These are phyloP conservation scores for Hypomecis punctinalis DNA, from an alignment of 2,888 invertebrate genomes.

Conservation along the genomic window DNA sequence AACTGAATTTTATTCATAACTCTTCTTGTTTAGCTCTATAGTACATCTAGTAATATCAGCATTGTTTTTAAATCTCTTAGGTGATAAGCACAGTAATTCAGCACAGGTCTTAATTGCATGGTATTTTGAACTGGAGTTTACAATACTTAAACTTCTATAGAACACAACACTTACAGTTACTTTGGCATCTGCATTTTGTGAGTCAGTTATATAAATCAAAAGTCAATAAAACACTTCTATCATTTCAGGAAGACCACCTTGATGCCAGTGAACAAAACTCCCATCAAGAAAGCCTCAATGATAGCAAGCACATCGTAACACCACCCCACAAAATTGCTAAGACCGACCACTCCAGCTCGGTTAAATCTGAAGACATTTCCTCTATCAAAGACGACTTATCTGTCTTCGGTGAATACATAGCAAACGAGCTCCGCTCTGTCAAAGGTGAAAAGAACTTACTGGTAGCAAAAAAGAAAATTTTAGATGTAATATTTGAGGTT, in stretches of 20 bases:
- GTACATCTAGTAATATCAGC: no score
- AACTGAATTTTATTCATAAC: no score
- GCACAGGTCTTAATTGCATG: no score
- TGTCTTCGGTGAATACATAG: conserved; percentile 86
- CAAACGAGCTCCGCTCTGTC: conserved; percentile 84
- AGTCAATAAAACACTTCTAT: conserved; percentile 1
- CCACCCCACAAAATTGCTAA: conserved; percentile 65
- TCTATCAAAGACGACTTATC: conserved; percentile 81
- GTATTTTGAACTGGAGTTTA: no score
- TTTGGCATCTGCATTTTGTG: no score
- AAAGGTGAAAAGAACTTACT: conserved; percentile 83
- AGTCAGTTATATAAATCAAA: no score
- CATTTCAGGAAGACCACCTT: conserved; percentile 65
- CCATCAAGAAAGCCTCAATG: conserved; percentile 54
- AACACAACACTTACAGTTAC: no score
- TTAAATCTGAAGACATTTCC: conserved; percentile 59
- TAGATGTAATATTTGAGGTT: conserved; percentile 86
- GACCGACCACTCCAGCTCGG: conserved; percentile 54
- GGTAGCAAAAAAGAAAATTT: conserved; percentile 85
- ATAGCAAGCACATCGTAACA: conserved; percentile 63
- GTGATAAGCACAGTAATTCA: no score
- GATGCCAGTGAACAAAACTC: conserved; percentile 54
- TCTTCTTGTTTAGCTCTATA: no score
- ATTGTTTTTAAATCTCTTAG: no score
- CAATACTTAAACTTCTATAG: no score